A percentile compares a stretch with the other conserved stretches of the same genome.
Evolutionary conservation across 2,888 invertebrate genomes (phyloP).

Genomic region (Conus canariensis): DNA sequence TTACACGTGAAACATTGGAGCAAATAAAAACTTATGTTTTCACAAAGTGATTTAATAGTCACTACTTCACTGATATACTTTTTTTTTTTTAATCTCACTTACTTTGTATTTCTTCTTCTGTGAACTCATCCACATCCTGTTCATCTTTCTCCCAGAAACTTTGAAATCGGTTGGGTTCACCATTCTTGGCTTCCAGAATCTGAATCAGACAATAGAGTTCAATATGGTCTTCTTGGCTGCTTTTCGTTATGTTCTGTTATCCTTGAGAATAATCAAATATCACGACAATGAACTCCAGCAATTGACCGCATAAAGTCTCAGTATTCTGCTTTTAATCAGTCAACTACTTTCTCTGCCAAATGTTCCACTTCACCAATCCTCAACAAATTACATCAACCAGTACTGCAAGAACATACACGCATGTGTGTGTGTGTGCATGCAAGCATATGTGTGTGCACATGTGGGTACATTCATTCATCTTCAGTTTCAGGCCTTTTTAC

Average conservation of each 20-base stretch:
- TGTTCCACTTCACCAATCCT: no score
- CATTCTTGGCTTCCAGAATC: constrained; percentile 69
- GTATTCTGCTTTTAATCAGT: no score
- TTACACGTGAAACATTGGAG: no score
- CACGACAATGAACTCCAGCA: not conserved
- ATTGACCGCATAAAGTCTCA: not conserved
- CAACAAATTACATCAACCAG: no score
- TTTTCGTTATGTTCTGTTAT: no score
- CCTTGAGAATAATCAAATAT: no score
- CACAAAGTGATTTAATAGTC: no score
- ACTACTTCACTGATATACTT: no score
- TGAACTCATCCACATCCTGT: constrained; percentile 73
- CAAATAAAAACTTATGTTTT: no score
- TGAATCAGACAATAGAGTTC: constrained; percentile 44
- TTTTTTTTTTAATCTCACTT: constrained; percentile 31
- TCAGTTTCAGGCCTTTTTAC: not conserved
- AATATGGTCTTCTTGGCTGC: not conserved
- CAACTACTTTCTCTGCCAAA: no score
- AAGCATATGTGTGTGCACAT: not conserved
- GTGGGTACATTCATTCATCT: not conserved
- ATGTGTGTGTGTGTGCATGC: constrained; percentile 1
- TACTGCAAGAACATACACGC: not conserved
- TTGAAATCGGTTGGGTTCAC: constrained; percentile 73
- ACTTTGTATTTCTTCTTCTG: constrained; percentile 76
- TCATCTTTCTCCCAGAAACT: constrained; percentile 79